Evolutionary conservation across 2,113 vertebrate genomes (phyloP).

Genomic region (Chinchilla lanigera): DNA sequence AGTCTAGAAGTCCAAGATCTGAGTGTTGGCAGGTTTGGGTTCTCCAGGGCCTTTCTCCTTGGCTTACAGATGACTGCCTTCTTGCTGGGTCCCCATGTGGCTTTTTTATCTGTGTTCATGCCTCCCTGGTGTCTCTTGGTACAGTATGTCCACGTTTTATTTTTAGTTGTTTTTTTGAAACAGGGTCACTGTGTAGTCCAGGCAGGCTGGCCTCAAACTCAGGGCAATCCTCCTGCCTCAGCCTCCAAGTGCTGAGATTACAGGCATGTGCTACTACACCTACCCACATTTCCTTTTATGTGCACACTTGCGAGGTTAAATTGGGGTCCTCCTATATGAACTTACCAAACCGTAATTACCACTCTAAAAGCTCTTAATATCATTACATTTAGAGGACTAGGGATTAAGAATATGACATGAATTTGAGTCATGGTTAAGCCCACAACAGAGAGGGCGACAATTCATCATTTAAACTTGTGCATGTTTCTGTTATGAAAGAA

Average conservation of each 20-base stretch:
- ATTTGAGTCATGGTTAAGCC: neutral
- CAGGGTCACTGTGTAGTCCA: neutral
- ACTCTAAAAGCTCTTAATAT: neutral
- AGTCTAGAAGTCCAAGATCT: neutral
- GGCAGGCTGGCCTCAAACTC: neutral
- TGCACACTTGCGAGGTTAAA: neutral
- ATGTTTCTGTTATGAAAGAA: constrained; percentile 1
- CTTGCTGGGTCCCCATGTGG: neutral
- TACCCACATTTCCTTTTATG: neutral
- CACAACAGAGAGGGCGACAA: neutral
- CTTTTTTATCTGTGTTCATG: neutral
- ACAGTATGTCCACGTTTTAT: neutral
- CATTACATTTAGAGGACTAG: neutral
- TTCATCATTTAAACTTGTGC: neutral
- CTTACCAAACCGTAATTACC: neutral
- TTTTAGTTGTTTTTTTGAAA: neutral
- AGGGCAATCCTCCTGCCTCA: neutral
- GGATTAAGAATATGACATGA: neutral
- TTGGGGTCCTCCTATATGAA: neutral
- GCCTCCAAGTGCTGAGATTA: neutral
- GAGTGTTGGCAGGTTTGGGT: neutral
- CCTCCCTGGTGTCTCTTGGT: neutral
- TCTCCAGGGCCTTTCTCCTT: neutral
- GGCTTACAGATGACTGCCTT: neutral
- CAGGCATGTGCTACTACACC: neutral